Percentiles rank a stretch among this genome's conserved stretches.
Conservation (phyloP, 2,113 vertebrate genomes). For the Microcebus ravelobensis region DNA sequence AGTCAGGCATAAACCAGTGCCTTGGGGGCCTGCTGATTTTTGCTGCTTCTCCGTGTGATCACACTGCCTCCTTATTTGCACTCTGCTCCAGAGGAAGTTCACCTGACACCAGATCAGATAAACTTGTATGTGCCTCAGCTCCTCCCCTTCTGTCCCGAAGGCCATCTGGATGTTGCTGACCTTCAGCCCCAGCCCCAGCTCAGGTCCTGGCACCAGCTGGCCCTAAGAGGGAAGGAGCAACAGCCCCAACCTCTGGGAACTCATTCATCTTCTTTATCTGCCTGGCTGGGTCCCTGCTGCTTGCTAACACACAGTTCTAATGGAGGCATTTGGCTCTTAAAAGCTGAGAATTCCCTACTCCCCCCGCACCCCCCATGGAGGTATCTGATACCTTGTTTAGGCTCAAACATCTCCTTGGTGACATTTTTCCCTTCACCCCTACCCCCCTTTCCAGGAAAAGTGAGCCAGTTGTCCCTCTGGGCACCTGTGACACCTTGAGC, state of each 20-base stretch:
- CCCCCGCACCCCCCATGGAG: background rate
- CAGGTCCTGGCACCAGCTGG: background rate
- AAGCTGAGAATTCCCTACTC: conserved; percentile 49
- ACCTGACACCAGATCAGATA: background rate
- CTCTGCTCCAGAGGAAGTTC: background rate
- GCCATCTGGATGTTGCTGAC: background rate
- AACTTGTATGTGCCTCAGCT: background rate
- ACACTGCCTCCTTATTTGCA: background rate
- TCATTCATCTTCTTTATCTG: background rate
- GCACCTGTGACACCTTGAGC: background rate
- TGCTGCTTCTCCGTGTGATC: background rate
- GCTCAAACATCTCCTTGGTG: background rate
- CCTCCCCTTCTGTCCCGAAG: background rate
- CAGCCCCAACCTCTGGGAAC: background rate
- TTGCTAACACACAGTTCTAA: background rate
- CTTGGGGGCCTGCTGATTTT: background rate
- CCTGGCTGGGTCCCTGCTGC: background rate
- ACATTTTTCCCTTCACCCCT: background rate
- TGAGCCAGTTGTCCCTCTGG: background rate
- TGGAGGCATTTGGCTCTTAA: background rate
- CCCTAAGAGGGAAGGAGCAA: background rate
- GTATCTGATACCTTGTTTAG: background rate
- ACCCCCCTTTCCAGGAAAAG: background rate
- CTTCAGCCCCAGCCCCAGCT: background rate
- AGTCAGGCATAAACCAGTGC: background rate